Evolutionary conservation across 1,140 invertebrate species (phyloP).

Genomic region (Drosophila navojoa): DNA sequence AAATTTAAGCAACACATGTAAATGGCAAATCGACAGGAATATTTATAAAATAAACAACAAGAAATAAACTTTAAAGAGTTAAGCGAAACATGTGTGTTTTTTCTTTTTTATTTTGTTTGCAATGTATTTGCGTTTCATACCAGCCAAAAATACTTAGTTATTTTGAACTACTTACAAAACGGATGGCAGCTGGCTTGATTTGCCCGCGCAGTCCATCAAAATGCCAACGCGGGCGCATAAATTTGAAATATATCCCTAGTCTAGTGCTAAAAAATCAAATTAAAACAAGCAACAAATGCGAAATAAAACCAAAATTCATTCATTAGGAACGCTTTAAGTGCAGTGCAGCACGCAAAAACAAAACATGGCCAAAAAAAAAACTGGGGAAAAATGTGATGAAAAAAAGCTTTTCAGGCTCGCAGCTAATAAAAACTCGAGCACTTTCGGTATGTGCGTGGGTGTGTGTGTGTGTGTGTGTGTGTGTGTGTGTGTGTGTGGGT

Average conservation of each 20-base stretch:
- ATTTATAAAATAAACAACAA: slow-evolving; percentile 67
- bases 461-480: slow-evolving; percentile 8
- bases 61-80: slow-evolving; percentile 59
- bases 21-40: slow-evolving; percentile 73
- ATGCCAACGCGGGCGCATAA: slow-evolving; percentile 50
- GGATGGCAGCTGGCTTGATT: slow-evolving; percentile 14
- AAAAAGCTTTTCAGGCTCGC: slow-evolving; percentile 59
- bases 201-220: slow-evolving; percentile 40
- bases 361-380: slow-evolving; percentile 14
- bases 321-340: slow-evolving; percentile 71
- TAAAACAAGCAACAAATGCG: slow-evolving; percentile 67
- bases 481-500: slow-evolving; percentile 16
- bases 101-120: not conserved
- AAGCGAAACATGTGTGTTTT: slow-evolving; percentile 20
- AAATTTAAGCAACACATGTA: slow-evolving; percentile 63
- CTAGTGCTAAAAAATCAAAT: slow-evolving; percentile 71
- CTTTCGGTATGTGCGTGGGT: slow-evolving; percentile 24
- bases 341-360: slow-evolving; percentile 68
- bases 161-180: slow-evolving; percentile 34
- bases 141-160: slow-evolving; percentile 15
- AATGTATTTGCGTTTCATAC: not conserved
- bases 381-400: slow-evolving; percentile 7
- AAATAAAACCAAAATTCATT: slow-evolving; percentile 71
- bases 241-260: slow-evolving; percentile 56
- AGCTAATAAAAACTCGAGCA: slow-evolving; percentile 73